These are phyloP conservation scores for Sphaerophoria taeniata DNA, from an alignment of 2,888 invertebrate genomes.

Conservation along the genomic window DNA sequence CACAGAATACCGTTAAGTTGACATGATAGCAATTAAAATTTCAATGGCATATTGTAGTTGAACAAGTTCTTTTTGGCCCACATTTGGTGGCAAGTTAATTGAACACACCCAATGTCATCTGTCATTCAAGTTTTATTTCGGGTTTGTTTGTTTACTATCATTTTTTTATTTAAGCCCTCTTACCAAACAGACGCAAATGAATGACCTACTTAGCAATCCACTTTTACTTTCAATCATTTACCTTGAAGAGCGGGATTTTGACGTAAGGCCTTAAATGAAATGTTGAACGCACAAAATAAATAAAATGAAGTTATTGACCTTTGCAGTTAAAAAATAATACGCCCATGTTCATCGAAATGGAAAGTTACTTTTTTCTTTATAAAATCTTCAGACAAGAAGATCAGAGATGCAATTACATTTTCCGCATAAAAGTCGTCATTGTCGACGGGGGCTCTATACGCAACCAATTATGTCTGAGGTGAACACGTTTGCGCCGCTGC, in stretches of 20 bases:
- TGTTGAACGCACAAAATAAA: not conserved
- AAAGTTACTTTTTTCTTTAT: conserved; percentile 50
- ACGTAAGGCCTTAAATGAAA: not conserved
- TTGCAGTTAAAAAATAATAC: conserved; percentile 11
- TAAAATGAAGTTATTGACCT: conserved; percentile 61
- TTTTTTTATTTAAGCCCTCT: not conserved
- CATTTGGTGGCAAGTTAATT: conserved; percentile 7
- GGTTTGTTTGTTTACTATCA: conserved; percentile 14
- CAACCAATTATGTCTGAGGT: conserved; percentile 52
- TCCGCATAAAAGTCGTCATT: conserved; percentile 35
- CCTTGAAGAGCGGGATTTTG: conserved; percentile 4
- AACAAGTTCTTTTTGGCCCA: conserved; percentile 41
- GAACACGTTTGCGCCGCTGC: conserved; percentile 45
- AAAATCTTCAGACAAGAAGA: conserved; percentile 28
- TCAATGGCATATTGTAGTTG: conserved; percentile 25
- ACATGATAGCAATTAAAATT: conserved; percentile 2
- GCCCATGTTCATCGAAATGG: conserved; percentile 31
- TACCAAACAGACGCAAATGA: not conserved
- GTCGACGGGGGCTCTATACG: conserved; percentile 12
- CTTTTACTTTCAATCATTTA: not conserved
- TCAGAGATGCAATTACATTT: conserved; percentile 62
- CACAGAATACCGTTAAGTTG: too few relatives aligned
- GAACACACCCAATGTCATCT: conserved; percentile 46
- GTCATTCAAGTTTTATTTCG: conserved; percentile 14
- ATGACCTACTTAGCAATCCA: conserved; percentile 19